These are phyloP conservation scores for Nasonia giraulti DNA, from an alignment of 1,140 invertebrate genomes.

Conservation along the genomic window DNA sequence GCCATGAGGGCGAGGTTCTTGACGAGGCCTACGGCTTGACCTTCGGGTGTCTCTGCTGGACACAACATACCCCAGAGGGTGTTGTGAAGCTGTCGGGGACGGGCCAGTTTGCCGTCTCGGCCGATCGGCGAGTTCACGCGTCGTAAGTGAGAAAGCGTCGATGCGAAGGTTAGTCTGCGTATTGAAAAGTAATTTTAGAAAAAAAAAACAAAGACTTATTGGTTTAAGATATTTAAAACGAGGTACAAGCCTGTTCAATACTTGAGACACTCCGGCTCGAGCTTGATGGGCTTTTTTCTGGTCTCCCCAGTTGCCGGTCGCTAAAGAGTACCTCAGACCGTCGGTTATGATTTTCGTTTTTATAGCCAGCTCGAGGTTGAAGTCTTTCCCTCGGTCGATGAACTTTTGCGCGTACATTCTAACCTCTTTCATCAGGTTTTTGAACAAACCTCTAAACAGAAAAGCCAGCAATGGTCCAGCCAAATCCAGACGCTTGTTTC, in stretches of 20 bases:
- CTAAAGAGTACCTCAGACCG: slow-evolving; percentile 60
- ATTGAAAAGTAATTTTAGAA: background rate
- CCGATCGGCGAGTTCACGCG: slow-evolving; percentile 62
- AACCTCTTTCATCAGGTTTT: slow-evolving; percentile 95
- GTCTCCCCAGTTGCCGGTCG: slow-evolving; percentile 63
- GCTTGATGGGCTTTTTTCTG: slow-evolving; percentile 62
- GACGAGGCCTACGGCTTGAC: slow-evolving; percentile 59
- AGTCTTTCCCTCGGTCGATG: slow-evolving; percentile 86
- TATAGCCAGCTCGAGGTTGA: slow-evolving; percentile 60
- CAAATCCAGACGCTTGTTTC: slow-evolving; percentile 97
- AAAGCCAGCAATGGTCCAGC: slow-evolving; percentile 97
- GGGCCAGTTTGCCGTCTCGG: slow-evolving; percentile 59
- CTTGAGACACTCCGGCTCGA: slow-evolving; percentile 61
- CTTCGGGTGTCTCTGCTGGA: slow-evolving; percentile 61
- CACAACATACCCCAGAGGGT: slow-evolving; percentile 63
- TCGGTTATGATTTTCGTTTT: slow-evolving; percentile 61
- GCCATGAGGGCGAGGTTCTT: slow-evolving; percentile 63
- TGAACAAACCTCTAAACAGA: slow-evolving; percentile 94
- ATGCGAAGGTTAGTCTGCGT: slow-evolving; percentile 56
- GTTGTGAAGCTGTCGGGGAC: slow-evolving; percentile 62
- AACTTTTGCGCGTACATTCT: slow-evolving; percentile 98
- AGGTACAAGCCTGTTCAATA: slow-evolving; percentile 55
- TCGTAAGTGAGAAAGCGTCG: slow-evolving; percentile 59
- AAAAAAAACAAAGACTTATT: background rate
- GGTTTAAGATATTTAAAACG: background rate